These are phyloP conservation scores for Drosophila prolongata DNA, from an alignment of 2,888 invertebrate genomes.

Conservation along the genomic window DNA sequence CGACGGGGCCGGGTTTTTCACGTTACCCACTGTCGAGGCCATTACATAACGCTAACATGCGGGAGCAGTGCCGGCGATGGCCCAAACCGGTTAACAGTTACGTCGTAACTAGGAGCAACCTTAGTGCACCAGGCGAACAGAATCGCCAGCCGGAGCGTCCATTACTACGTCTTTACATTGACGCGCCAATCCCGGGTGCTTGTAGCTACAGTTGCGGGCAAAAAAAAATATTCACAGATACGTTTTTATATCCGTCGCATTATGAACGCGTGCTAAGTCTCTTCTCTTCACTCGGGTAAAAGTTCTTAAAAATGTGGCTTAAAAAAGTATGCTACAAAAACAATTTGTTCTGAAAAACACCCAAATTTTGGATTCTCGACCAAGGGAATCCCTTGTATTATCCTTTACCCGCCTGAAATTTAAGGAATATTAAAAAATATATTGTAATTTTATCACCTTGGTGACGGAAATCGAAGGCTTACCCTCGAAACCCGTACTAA, in stretches of 20 bases:
- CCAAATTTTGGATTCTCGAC: too few species aligned
- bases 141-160: slow-evolving; percentile 19
- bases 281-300: too few species aligned
- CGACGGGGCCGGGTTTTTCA: slow-evolving; percentile 55
- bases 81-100: slow-evolving; percentile 81
- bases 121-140: slow-evolving; percentile 82
- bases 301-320: too few species aligned
- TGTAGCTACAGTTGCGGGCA: slow-evolving; percentile 4
- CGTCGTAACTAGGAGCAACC: slow-evolving; percentile 85
- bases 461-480: too few species aligned
- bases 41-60: slow-evolving; percentile 62
- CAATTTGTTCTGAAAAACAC: too few species aligned
- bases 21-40: slow-evolving; percentile 51
- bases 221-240: neutral
- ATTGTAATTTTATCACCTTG: too few species aligned
- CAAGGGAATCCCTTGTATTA: too few species aligned
- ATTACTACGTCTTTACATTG: slow-evolving; percentile 82
- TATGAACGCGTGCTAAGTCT: too few species aligned
- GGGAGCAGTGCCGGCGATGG: slow-evolving; percentile 51
- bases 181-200: slow-evolving; percentile 3
- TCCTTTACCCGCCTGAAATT: too few species aligned
- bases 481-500: too few species aligned
- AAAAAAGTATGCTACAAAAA: too few species aligned
- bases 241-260: neutral
- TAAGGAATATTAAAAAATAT: too few species aligned